Evolutionary conservation across 2,888 invertebrate species (phyloP).

Genomic region (Bellardia pandia): DNA sequence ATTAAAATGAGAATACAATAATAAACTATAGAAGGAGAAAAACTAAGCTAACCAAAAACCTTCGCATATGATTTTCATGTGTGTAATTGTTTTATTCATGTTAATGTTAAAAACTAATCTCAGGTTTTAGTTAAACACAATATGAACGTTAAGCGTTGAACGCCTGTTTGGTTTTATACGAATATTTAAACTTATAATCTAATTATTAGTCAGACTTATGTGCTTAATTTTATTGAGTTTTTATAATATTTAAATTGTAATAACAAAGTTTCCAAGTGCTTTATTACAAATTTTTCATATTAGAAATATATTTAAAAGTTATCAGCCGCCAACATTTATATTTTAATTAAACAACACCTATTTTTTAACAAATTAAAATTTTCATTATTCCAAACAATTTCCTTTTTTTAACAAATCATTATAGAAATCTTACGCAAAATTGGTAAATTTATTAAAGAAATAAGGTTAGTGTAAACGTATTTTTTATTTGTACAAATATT

Average conservation of each 20-base stretch:
- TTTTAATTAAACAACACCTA: not conserved
- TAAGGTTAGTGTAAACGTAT: not conserved
- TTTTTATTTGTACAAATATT: not conserved
- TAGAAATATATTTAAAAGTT: not conserved
- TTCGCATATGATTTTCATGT: constrained; percentile 36
- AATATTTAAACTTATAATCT: too few relatives aligned
- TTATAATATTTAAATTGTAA: not conserved
- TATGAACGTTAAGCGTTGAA: constrained; percentile 5
- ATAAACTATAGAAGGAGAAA: constrained; percentile 8
- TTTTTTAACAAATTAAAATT: not conserved
- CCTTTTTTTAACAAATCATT: not conserved
- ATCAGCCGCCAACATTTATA: not conserved
- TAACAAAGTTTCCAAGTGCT: not conserved
- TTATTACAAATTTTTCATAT: not conserved
- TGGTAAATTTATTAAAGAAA: not conserved
- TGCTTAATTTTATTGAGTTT: not conserved
- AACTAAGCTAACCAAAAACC: constrained; percentile 40
- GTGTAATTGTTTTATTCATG: not conserved
- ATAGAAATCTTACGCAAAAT: too few relatives aligned
- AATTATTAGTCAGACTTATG: not conserved
- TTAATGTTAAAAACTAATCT: constrained; percentile 8
- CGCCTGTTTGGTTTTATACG: not conserved
- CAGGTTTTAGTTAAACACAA: not conserved
- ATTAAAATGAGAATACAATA: constrained; percentile 13
- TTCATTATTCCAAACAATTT: not conserved